These are phyloP conservation scores for Erpornis zantholeuca DNA, from an alignment of 2,113 vertebrate genomes.

Conservation along the genomic window DNA sequence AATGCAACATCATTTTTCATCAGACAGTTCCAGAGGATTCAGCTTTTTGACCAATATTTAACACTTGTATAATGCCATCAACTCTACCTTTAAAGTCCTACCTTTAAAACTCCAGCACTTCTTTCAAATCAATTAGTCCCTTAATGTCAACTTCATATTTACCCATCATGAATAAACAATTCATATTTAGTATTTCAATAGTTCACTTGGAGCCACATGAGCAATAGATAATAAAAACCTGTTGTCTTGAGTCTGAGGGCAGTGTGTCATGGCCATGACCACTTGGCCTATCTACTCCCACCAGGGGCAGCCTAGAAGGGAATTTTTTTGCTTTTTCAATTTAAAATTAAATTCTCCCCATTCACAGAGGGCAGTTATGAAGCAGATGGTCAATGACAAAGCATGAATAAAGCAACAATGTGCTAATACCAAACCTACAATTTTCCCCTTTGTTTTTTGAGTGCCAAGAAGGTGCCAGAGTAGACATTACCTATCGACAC, in stretches of 20 bases:
- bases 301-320: not conserved
- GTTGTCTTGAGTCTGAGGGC: not conserved
- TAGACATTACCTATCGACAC: rapidly evolving
- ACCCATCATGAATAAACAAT: not conserved
- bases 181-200: not conserved
- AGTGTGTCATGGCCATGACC: not conserved
- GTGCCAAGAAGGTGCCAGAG: not conserved
- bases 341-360: not conserved
- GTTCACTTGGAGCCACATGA: not conserved
- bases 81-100: not conserved
- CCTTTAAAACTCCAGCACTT: not conserved
- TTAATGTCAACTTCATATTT: not conserved
- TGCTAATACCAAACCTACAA: not conserved
- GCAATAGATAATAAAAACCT: not conserved
- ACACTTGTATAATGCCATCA: not conserved
- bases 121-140: not conserved
- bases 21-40: not conserved
- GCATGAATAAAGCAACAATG: not conserved
- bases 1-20: not conserved
- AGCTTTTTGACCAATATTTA: not conserved
- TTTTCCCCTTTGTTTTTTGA: not conserved
- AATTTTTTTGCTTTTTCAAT: not conserved
- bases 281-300: not conserved
- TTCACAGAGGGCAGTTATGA: not conserved
- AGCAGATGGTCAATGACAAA: not conserved